Conservation (phyloP, 2,888 invertebrate species). For the Aspidapion aeneum region DNA sequence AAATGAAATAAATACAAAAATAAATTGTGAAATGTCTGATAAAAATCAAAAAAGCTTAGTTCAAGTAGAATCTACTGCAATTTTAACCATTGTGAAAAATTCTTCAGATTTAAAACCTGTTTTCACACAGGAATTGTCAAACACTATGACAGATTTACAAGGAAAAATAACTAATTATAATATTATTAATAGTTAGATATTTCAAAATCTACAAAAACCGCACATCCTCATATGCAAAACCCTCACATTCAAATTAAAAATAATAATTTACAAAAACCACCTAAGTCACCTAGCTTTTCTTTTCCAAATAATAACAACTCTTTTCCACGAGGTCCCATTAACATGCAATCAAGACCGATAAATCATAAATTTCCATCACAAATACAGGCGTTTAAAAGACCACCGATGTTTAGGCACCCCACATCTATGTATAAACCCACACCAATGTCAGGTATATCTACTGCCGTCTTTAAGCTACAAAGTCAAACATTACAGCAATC, state of each 20-base stretch:
- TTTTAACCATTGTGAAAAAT: not conserved
- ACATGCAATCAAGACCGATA: not conserved
- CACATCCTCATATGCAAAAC: not conserved
- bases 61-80: not conserved
- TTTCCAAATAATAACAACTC: too few relatives aligned
- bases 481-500: not conserved
- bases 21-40: not conserved
- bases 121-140: not conserved
- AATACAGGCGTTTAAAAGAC: not conserved
- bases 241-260: not conserved
- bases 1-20: not conserved
- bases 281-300: not conserved
- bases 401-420: not conserved
- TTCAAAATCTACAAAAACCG: too few relatives aligned
- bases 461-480: not conserved
- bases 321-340: not conserved
- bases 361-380: not conserved
- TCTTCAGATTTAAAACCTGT: not conserved
- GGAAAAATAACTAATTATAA: not conserved
- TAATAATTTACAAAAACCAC: not conserved
- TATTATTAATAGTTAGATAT: not conserved
- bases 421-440: not conserved
- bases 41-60: not conserved
- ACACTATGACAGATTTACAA: not conserved
- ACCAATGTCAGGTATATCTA: not conserved